Base-by-base conservation (phyloP, 2,113 vertebrate genomes). In the Salvator merianae region DNA sequence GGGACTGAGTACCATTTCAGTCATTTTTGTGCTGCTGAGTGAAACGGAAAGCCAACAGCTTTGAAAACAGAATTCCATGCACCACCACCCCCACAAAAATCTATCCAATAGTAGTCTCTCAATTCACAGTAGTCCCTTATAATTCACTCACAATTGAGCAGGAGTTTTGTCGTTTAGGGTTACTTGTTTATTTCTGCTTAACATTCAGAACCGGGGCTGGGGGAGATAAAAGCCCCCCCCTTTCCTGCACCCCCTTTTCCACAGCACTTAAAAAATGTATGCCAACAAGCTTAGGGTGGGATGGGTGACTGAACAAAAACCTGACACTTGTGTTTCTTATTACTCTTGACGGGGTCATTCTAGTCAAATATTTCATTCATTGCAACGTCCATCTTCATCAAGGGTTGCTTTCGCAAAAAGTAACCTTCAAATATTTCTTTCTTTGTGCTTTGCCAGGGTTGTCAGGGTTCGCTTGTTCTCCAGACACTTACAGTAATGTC, bases 291-390 rank as follows among this genome's bases (percentile, higher is more conserved):
- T 78, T 30, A 20, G 43, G 14, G 13, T 32, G 16, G 7, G 13
- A 55, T 88, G 85, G 26, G 91, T 84, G 90, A 91, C 86, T 92
- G 63, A 91, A 93, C 26, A 88, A 86, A 40, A 89, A 88, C 77
- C 83, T 90, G 84, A 89, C 89, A 91, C 88, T 68, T 88, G 91
- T 86, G 89, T 92, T 91, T 91, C 83, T 93, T 91, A 89, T 90
- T 86, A 86, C 86, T 81, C 90, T 88, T 91, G 89, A 90, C 91
- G 82, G 90, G 91, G 90, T 91, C 88, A 91, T 81, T 88, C 90
- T 77, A 89, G 89, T 89, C 91, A 89, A 89, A 89, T 88, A 91
- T 93, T 93, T 87, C 87, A 82, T 91, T 92, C 91, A 84, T 86
- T 90, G 36, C 62, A 79, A 90, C 50, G 89, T 90, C 89, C 84